phyloP scores from a whole-genome alignment of 1,140 invertebrate genomes.

The Saccostrea glomerata region DNA sequence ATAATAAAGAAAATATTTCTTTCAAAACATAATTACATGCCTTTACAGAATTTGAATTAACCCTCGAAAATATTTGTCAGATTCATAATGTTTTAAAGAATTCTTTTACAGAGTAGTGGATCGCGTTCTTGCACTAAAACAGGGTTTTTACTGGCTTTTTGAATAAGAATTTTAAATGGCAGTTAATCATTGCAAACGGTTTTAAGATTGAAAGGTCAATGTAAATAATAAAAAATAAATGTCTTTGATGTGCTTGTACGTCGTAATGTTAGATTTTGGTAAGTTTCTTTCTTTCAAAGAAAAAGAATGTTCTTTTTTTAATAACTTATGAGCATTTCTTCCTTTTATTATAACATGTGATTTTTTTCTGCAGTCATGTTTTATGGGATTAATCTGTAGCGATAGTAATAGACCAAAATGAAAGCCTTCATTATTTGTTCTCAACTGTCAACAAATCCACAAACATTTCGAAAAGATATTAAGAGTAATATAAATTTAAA shows the following conservation, averaged over 20 bases:
- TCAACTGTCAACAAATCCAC: constrained; percentile 16
- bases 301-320: neutral
- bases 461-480: constrained; percentile 29
- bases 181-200: neutral
- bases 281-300: neutral
- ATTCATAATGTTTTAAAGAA: too few relatives aligned
- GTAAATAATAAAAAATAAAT: neutral
- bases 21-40: neutral
- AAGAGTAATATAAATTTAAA: constrained; percentile 32
- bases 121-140: neutral
- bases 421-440: constrained; percentile 23
- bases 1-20: neutral
- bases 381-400: neutral
- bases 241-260: constrained; percentile 1
- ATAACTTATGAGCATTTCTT: neutral
- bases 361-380: neutral
- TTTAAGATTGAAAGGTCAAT: neutral
- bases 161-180: neutral
- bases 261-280: neutral
- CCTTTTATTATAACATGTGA: neutral
- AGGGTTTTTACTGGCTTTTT: neutral
- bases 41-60: neutral
- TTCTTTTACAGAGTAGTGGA: too few relatives aligned
- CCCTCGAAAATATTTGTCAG: too few relatives aligned
- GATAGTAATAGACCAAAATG: neutral